Base-by-base conservation (phyloP, 2,797 vertebrate species). In the Podarcis siculus region DNA sequence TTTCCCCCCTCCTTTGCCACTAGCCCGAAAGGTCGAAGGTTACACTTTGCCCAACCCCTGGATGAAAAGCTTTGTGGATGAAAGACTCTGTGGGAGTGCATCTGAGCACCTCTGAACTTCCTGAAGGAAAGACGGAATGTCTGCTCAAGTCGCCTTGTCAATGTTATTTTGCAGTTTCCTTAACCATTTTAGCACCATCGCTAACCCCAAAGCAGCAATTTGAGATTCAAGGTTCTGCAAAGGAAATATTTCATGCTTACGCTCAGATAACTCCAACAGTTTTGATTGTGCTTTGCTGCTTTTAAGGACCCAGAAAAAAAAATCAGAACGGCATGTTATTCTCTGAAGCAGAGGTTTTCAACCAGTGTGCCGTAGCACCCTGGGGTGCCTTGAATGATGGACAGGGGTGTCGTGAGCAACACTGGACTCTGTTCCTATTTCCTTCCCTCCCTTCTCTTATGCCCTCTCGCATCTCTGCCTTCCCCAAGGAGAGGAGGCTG, bases 361-460 rank as follows among this genome's bases (percentile, higher is more conserved):
- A 55, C 3, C 49, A 15, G 49, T 15, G 10, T 55, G 49, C 13
- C 3, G 3, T 55, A 13, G 10, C 49, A 55, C 49, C 49, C 49
- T 15, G 49, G 49, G 49, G 49, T 15, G 4, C 49, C 49, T 55
- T 55, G 49, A 15, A 55, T 55, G 49, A 55, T 15, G 49, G 49
- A 15, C 49, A 55, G 13, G 3, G 49, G 1, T 55, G 13, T 13
- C 0, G 0, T 15, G 49, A 0, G 49, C 49, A 55, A 49, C 49
- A 49, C 3, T 13, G 12, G 12, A 12, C 49, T 49, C 49, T 49
- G 45, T 49, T 12, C 45, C 45, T 49, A 0, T 49, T 45, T 49
- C 49, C 49, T 55, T 55, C 49, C 49, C 3, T 15, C 49, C 13
- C 49, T 55, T 4, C 13, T 15, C 3, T 55, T 55, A 55, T 55